These are phyloP conservation scores for Orchestia grillus DNA, from an alignment of 1,140 invertebrate genomes.

Conservation along the genomic window DNA sequence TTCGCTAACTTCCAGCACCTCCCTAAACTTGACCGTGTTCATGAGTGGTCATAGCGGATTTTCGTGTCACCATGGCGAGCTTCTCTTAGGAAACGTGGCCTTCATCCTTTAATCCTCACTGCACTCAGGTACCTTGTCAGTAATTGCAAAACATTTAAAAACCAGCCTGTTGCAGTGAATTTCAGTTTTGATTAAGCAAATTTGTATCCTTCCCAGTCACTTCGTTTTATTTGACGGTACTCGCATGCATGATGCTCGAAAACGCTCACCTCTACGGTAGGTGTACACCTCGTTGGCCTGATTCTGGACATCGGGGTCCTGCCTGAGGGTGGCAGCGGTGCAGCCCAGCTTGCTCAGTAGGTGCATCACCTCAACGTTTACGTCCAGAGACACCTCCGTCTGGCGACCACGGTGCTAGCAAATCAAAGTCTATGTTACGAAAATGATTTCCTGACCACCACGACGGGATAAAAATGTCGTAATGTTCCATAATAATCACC, in stretches of 20 bases:
- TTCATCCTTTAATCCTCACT: no score
- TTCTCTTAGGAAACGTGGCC: no score
- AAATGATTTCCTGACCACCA: background rate
- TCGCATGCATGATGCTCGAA: background rate
- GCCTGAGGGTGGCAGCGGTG: conserved; percentile 11
- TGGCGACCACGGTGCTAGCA: conserved; percentile 62
- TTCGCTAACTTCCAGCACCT: no score
- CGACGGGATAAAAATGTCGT: background rate
- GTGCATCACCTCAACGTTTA: conserved; percentile 59
- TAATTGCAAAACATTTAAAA: no score
- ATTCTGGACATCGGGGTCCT: conserved; percentile 57
- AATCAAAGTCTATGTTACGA: background rate
- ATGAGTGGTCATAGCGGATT: no score
- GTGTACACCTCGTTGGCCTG: conserved; percentile 69
- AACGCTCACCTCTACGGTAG: conserved; percentile 68
- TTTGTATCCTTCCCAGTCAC: no score
- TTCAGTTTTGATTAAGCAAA: no score
- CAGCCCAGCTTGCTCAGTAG: conserved; percentile 65
- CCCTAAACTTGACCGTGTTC: no score
- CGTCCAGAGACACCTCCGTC: conserved; percentile 63
- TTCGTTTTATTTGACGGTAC: no score
- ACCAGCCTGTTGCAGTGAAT: no score
- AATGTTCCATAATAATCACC: background rate
- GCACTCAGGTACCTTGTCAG: no score
- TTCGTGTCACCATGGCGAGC: no score